Conservation (phyloP, 2,888 invertebrate species). For the Diplolepis rosae region DNA sequence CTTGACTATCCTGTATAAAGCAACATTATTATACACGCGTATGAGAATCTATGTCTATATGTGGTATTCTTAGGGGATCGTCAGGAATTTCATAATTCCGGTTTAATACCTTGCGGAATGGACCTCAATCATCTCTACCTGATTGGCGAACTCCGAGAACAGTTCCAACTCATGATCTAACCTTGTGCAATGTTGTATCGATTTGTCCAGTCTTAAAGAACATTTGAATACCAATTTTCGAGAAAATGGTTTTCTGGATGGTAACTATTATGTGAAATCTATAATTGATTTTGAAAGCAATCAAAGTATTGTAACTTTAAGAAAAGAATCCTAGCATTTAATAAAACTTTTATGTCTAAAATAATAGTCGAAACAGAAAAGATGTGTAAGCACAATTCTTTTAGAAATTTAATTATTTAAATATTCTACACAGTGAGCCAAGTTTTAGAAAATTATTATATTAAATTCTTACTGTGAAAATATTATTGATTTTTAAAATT, state of each 20-base stretch:
- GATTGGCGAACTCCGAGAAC: constrained; percentile 4
- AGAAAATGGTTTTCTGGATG: constrained; percentile 19
- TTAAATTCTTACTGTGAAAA: no score
- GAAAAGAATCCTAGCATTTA: not conserved
- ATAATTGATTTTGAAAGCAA: constrained; percentile 2
- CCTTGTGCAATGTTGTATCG: constrained; percentile 11
- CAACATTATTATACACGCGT: not conserved
- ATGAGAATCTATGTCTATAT: constrained; percentile 4
- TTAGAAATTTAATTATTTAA: no score
- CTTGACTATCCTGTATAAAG: no score
- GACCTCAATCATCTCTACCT: constrained; percentile 22
- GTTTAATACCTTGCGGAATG: constrained; percentile 20
- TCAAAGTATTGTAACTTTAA: not conserved
- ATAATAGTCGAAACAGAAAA: no score
- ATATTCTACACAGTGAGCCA: no score
- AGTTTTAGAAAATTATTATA: no score
- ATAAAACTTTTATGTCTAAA: not conserved
- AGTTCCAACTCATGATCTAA: constrained; percentile 19
- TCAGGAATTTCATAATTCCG: constrained; percentile 6
- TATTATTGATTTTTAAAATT: no score
- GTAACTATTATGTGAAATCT: constrained; percentile 5
- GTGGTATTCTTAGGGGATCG: constrained; percentile 8
- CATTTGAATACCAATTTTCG: constrained; percentile 22
- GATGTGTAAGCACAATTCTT: no score
- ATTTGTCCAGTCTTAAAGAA: constrained; percentile 3